These are phyloP conservation scores for Calameuta filiformis DNA, from an alignment of 2,888 invertebrate species.

Conservation along the genomic window DNA sequence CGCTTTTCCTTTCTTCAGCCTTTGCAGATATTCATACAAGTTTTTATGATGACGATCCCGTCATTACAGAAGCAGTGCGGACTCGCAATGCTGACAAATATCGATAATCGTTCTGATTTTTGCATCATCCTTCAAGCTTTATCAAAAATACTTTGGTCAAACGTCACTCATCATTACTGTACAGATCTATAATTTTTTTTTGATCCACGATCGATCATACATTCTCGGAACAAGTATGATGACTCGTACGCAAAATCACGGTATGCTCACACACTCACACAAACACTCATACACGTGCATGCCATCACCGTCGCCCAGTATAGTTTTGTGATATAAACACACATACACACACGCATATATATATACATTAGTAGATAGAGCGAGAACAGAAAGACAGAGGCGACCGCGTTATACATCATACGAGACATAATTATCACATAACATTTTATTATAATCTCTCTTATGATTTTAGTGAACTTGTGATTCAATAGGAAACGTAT, in stretches of 20 bases:
- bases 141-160: constrained; percentile 56
- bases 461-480: constrained; percentile 45
- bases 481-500: constrained; percentile 57
- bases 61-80: neutral
- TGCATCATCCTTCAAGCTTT: neutral
- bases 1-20: neutral
- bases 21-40: neutral
- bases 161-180: constrained; percentile 49
- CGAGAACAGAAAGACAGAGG: neutral
- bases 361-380: neutral
- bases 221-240: neutral
- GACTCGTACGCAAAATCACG: neutral
- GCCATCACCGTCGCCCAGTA: constrained; percentile 41
- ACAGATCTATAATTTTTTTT: constrained; percentile 16
- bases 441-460: constrained; percentile 1
- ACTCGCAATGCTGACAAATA: neutral
- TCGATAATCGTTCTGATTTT: neutral
- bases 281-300: neutral
- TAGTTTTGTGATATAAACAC: constrained; percentile 49
- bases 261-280: neutral
- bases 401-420: neutral
- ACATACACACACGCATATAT: constrained; percentile 2
- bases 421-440: neutral
- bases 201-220: constrained; percentile 12
- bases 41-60: neutral